A percentile compares a stretch with the other conserved stretches of the same genome.
Conservation (phyloP, 2,113 vertebrate species). For the Albula goreensis region DNA sequence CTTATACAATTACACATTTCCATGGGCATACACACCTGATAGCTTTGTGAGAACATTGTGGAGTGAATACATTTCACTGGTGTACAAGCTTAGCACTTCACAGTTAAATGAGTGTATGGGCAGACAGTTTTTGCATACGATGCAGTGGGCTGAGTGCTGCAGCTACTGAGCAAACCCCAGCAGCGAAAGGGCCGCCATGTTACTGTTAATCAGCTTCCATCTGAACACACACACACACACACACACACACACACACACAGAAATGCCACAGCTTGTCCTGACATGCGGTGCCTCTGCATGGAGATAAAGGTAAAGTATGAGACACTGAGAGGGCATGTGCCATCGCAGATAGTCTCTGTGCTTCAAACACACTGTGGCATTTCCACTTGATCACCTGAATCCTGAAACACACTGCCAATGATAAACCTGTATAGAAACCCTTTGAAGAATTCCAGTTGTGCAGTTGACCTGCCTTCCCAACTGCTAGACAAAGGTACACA, state of each 20-base stretch:
- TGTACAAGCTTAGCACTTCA: neutral
- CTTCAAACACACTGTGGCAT: too few species aligned
- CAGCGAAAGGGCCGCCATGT: too few species aligned
- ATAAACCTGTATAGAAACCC: too few species aligned
- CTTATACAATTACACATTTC: too few species aligned
- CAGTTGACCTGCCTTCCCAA: too few species aligned
- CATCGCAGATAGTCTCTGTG: too few species aligned
- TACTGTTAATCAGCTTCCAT: neutral
- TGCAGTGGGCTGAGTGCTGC: neutral
- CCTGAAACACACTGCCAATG: too few species aligned
- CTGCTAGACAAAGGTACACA: neutral
- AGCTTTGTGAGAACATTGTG: too few species aligned
- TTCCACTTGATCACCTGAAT: too few species aligned
- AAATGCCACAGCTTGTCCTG: neutral
- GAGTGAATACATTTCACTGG: neutral
- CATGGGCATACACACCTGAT: too few species aligned
- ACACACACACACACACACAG: too few species aligned
- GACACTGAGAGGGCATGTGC: neutral
- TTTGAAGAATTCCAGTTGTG: too few species aligned
- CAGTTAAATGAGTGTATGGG: neutral
- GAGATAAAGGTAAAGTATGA: conserved; percentile 1
- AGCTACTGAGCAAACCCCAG: neutral
- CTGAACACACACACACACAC: neutral
- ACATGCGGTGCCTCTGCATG: neutral
- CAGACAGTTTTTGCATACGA: neutral